Conservation (phyloP, 2,797 vertebrate species). For the Rhinella marina region DNA sequence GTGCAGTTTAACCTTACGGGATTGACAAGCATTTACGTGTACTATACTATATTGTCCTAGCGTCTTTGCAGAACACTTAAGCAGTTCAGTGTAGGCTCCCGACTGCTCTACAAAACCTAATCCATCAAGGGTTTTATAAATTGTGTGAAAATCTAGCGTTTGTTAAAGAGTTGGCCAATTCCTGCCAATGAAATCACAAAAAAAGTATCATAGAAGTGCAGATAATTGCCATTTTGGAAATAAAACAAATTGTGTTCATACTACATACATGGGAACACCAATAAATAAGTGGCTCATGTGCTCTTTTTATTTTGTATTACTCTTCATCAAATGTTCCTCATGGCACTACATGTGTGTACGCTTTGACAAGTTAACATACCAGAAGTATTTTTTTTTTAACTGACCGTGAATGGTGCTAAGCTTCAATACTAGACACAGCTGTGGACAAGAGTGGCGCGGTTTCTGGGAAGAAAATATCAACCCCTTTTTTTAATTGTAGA, state of each 20-base stretch:
- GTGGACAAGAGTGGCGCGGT: no score
- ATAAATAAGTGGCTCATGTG: slow-evolving; percentile 34
- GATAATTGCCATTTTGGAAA: slow-evolving; percentile 22
- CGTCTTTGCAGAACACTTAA: slow-evolving; percentile 17
- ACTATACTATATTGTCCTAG: neutral
- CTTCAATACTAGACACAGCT: neutral
- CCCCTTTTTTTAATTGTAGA: no score
- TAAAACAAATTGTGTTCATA: slow-evolving; percentile 13
- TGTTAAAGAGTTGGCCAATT: neutral
- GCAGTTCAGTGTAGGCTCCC: neutral
- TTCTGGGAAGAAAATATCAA: no score
- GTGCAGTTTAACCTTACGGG: neutral
- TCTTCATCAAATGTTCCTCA: neutral
- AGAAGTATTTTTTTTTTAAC: no score
- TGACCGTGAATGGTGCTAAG: no score
- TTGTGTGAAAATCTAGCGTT: neutral
- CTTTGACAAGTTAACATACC: neutral
- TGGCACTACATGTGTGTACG: neutral
- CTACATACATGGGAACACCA: slow-evolving; percentile 26
- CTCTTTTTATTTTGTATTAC: slow-evolving; percentile 14
- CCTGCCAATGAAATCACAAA: neutral
- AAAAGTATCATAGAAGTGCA: neutral
- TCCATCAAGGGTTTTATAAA: slow-evolving; percentile 9
- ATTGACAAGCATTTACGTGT: slow-evolving; percentile 7
- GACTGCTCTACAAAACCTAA: slow-evolving; percentile 5